Conservation (phyloP, 2,888 invertebrate species). For the Zaprionus lineosus region DNA sequence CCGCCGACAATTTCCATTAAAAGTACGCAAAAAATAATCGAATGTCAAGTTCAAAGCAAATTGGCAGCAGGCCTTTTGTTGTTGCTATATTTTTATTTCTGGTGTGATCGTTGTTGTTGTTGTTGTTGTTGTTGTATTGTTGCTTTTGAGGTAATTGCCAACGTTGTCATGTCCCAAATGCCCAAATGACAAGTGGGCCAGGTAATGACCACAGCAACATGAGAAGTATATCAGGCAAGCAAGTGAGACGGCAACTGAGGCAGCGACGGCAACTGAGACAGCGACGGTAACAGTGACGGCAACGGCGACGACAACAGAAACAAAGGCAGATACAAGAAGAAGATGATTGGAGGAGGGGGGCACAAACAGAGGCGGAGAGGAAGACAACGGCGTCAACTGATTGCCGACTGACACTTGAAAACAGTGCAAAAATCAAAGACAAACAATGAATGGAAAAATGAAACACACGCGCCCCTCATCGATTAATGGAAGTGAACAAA, state of each 20-base stretch:
- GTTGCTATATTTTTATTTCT: constrained; percentile 16
- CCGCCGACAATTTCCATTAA: constrained; percentile 14
- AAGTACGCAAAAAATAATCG: constrained; percentile 60
- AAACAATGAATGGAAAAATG: constrained; percentile 54
- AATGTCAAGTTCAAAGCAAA: constrained; percentile 72
- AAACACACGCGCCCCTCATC: constrained; percentile 4
- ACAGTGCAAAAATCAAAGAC: constrained; percentile 41
- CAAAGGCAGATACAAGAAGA: too few relatives aligned
- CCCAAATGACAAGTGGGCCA: constrained; percentile 33
- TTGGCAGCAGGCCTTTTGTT: constrained; percentile 43
- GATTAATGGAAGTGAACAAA: background rate
- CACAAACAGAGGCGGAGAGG: too few relatives aligned
- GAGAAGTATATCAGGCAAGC: constrained; percentile 61
- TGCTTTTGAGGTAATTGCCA: constrained; percentile 41
- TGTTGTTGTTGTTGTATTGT: constrained; percentile 20
- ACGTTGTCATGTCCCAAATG: constrained; percentile 41
- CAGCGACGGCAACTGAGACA: constrained; percentile 10
- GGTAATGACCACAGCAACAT: constrained; percentile 59
- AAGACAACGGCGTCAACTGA: constrained; percentile 30
- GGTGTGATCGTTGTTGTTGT: constrained; percentile 5
- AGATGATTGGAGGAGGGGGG: too few relatives aligned
- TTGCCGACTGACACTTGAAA: constrained; percentile 55
- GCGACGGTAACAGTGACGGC: constrained; percentile 11
- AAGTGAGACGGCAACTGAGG: constrained; percentile 32
- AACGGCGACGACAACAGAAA: constrained; percentile 27